A percentile compares a stretch with the other conserved stretches of the same genome.
Evolutionary conservation across 2,888 invertebrate genomes (phyloP).

Genomic region (Odontocerum albicorne): DNA sequence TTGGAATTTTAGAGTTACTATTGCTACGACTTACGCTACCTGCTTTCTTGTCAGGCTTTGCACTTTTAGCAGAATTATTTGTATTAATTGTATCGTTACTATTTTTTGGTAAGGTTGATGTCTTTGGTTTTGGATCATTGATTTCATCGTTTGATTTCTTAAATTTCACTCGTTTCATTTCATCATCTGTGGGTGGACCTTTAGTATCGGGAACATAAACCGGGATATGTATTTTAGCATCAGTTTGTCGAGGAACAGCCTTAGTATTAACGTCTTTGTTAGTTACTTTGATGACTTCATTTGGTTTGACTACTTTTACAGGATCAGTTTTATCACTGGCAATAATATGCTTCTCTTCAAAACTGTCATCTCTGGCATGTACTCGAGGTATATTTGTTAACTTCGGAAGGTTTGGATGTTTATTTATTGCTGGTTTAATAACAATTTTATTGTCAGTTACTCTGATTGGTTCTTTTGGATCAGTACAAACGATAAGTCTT

Average conservation of each 20-base stretch:
- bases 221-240: slow-evolving; percentile 31
- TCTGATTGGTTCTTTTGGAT: slow-evolving; percentile 45
- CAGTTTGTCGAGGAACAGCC: slow-evolving; percentile 20
- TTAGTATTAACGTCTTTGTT: slow-evolving; percentile 17
- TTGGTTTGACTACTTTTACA: not conserved
- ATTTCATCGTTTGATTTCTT: too few species aligned
- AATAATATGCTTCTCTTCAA: slow-evolving; percentile 37
- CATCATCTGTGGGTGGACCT: slow-evolving; percentile 49
- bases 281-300: not conserved
- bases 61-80: not conserved
- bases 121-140: not conserved
- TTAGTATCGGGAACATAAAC: slow-evolving; percentile 31
- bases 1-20: slow-evolving; percentile 46
- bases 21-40: slow-evolving; percentile 16
- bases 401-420: slow-evolving; percentile 40
- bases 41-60: not conserved
- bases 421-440: slow-evolving; percentile 58
- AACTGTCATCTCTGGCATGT: slow-evolving; percentile 43
- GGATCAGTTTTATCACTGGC: not conserved
- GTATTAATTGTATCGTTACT: not conserved
- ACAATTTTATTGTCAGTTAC: slow-evolving; percentile 61
- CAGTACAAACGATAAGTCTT: slow-evolving; percentile 58
- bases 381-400: slow-evolving; percentile 54
- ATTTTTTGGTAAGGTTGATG: not conserved
- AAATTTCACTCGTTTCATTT: slow-evolving; percentile 41